These are phyloP conservation scores for Rapana venosa DNA, from an alignment of 2,888 invertebrate species.

Conservation along the genomic window DNA sequence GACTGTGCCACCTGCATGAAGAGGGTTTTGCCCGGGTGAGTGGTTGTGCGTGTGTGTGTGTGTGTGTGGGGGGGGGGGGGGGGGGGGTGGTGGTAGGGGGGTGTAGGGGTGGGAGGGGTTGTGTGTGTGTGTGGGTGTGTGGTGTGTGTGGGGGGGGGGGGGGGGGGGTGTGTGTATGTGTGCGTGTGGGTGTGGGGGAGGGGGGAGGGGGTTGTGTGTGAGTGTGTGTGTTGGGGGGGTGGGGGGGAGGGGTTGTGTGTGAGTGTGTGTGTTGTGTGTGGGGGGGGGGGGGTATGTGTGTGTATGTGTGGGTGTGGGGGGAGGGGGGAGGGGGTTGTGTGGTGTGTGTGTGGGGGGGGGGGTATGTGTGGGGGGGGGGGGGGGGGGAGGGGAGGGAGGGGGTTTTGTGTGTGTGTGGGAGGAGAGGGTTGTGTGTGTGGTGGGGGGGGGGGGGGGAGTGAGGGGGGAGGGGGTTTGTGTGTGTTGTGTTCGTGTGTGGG, in stretches of 20 bases:
- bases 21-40: slow-evolving; percentile 82
- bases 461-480: too few relatives aligned
- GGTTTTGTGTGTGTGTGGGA: neutral
- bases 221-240: neutral
- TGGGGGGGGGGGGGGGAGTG: neutral
- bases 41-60: neutral
- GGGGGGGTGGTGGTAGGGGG: neutral
- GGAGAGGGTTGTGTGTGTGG: neutral
- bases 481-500: neutral
- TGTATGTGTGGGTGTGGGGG: neutral
- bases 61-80: neutral
- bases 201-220: neutral
- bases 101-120: neutral
- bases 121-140: neutral
- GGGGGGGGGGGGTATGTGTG: neutral
- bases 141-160: neutral
- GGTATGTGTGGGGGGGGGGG: neutral
- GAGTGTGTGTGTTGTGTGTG: neutral
- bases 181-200: neutral
- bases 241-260: neutral
- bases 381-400: neutral
- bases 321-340: neutral
- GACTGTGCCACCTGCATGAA: slow-evolving; percentile 86
- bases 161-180: neutral
- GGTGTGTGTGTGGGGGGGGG: neutral